Evolutionary conservation across 2,113 vertebrate species (phyloP).

Genomic region (Hydrolagus affinis): DNA sequence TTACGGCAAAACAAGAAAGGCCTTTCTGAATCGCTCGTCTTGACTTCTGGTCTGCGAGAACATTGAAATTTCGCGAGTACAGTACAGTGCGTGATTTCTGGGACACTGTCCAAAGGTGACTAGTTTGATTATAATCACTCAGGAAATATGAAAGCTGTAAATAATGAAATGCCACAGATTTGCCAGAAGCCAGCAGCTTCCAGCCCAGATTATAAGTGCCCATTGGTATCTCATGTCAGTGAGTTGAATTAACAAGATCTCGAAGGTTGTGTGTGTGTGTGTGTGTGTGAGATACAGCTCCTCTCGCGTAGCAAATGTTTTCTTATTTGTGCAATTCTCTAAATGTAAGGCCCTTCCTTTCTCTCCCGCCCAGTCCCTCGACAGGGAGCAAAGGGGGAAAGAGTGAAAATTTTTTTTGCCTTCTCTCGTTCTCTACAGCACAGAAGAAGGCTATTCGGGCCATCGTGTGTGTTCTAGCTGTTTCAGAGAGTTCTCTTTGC

Average conservation of each 20-base stretch:
- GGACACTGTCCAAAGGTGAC: not conserved
- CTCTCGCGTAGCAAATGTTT: no score
- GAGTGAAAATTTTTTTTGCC: no score
- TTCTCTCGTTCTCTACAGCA: no score
- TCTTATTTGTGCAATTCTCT: no score
- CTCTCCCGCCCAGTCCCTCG: no score
- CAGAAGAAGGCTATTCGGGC: no score
- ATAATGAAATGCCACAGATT: conserved; percentile 1
- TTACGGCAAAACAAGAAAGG: no score
- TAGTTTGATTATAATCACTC: not conserved
- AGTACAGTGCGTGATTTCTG: conserved; percentile 2
- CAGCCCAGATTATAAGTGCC: conserved; percentile 14
- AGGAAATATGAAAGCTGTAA: conserved; percentile 17
- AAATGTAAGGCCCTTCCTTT: no score
- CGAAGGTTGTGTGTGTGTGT: not conserved
- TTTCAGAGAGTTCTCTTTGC: no score
- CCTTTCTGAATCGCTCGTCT: not conserved
- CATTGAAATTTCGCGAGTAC: not conserved
- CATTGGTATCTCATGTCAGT: not conserved
- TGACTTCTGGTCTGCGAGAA: conserved; percentile 21
- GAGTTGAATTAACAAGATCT: conserved; percentile 5
- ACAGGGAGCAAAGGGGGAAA: no score
- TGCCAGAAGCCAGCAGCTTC: not conserved
- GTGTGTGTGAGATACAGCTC: no score
- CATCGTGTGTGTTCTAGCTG: no score